Percentiles rank a stretch among this genome's conserved stretches.
phyloP scores from a whole-genome alignment of 2,113 vertebrate species.

The Pomatostomus ruficeps region DNA sequence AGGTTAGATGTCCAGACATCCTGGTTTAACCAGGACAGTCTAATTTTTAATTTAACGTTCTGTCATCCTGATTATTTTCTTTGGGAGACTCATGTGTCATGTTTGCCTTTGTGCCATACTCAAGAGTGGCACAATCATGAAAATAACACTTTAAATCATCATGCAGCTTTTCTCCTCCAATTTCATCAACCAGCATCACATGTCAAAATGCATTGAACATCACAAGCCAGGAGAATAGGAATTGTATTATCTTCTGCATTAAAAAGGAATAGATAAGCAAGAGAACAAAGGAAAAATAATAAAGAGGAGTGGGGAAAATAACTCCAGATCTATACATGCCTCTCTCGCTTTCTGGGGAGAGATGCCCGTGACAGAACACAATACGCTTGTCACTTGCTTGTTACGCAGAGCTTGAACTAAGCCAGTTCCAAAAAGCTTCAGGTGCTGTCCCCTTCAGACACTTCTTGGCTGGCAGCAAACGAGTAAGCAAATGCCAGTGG shows the following conservation, averaged over 20 bases:
- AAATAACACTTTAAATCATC: constrained; percentile 61
- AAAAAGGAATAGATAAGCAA: constrained; percentile 47
- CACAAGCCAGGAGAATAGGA: constrained; percentile 37
- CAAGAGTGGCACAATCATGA: constrained; percentile 55
- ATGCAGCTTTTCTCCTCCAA: constrained; percentile 62
- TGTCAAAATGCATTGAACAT: constrained; percentile 61
- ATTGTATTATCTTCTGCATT: constrained; percentile 57
- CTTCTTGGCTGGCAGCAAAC: constrained; percentile 40
- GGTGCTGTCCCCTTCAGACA: constrained; percentile 58
- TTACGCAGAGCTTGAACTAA: constrained; percentile 14
- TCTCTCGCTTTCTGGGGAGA: constrained; percentile 3
- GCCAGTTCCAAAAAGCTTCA: constrained; percentile 52
- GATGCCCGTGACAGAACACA: constrained; percentile 25
- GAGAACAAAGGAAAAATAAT: constrained; percentile 49
- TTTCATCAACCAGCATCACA: constrained; percentile 56
- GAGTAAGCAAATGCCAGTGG: constrained; percentile 38
- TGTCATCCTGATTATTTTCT: constrained; percentile 65
- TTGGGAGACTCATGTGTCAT: constrained; percentile 31
- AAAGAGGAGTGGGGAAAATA: constrained; percentile 23
- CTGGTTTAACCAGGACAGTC: constrained; percentile 58
- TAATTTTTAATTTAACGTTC: constrained; percentile 65
- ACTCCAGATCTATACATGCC: constrained; percentile 32
- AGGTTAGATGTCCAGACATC: constrained; percentile 61
- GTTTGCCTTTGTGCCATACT: constrained; percentile 51
- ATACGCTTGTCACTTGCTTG: constrained; percentile 42